phyloP scores from a whole-genome alignment of 2,113 vertebrate species.

The Meleagris gallopavo region DNA sequence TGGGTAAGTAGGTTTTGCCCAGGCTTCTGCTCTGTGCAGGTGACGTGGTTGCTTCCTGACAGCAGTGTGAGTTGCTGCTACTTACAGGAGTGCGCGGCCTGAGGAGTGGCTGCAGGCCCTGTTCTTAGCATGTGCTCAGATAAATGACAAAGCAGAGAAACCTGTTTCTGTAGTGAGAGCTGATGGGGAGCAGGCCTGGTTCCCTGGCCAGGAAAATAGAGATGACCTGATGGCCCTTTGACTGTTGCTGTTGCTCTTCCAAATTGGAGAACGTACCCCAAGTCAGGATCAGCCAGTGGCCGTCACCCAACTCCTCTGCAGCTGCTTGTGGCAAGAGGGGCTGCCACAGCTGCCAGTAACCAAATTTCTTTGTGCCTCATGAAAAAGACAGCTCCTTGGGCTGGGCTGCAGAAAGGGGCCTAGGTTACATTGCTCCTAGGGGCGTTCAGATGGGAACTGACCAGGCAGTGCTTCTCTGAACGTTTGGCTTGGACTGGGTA shows the following conservation, averaged over 20 bases:
- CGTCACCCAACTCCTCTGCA: neutral
- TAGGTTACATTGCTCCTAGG: neutral
- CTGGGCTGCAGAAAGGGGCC: neutral
- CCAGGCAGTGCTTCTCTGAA: neutral
- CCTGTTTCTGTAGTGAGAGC: neutral
- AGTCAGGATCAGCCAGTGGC: neutral
- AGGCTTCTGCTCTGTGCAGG: neutral
- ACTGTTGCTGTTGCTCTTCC: neutral
- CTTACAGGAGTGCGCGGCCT: neutral
- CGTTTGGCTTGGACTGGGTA: neutral
- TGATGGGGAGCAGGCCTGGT: neutral
- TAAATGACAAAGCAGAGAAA: neutral
- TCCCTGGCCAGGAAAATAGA: neutral
- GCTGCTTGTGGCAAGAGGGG: neutral
- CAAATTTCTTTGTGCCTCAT: fast-evolving
- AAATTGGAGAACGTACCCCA: neutral
- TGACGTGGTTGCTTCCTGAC: neutral
- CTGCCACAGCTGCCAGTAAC: neutral
- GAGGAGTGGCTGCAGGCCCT: neutral
- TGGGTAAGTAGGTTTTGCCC: neutral
- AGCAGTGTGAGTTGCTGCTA: neutral
- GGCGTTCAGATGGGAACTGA: neutral
- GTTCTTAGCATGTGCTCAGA: neutral
- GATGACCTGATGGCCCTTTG: neutral
- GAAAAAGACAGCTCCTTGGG: neutral